Evolutionary conservation across 2,888 invertebrate species (phyloP), one percentile per base, ranked within the genome.

Genomic region (Drosophila glabriapex): DNA sequence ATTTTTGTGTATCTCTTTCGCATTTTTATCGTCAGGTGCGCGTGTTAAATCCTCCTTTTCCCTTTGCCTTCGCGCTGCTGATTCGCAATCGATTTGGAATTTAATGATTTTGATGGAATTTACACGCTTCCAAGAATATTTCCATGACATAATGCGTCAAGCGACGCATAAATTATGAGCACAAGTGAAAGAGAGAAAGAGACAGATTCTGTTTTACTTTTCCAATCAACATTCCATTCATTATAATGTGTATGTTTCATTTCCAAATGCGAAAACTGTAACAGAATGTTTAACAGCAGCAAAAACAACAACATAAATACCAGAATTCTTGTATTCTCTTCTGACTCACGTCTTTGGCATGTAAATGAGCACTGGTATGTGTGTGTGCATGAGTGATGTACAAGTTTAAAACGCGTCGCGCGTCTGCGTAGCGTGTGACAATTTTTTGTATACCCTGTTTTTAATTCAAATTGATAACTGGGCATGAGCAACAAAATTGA

Each of bases 301-400:
- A 46, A 7, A 14, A 46, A 4, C 46, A 7, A 22, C 14, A 22
- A 7, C 46, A 16, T 22, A 14, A 22, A 25, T 28, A 50, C 56
- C 62, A 54, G 59, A 64, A 64, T 72, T 72, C 67, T 78, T 41
- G 73, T 82, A 53, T 64, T 73, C 43, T 78, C 60, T 64, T 69
- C 73, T 86, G 85, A 90, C 84, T 86, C 85, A 90, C 87, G 76
- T 76, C 75, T 69, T 61, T 29, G 90, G 89, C 78, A 90, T 90
- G 86, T 89, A 86, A 90, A 90, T 90, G 82, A 86, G 77, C 66
- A 25, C 10, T 58, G 65, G 62, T 61, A 22, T 67, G 25, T 73
- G 53, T 50, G 54, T 28, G 50, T 65, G 72, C 56, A 65, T 71
- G 83, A 69, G 56, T 80, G 77, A 78, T 77, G 73, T 67, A 80